phyloP scores from a whole-genome alignment of 2,113 vertebrate species.

The Chlorodrepanis virens region DNA sequence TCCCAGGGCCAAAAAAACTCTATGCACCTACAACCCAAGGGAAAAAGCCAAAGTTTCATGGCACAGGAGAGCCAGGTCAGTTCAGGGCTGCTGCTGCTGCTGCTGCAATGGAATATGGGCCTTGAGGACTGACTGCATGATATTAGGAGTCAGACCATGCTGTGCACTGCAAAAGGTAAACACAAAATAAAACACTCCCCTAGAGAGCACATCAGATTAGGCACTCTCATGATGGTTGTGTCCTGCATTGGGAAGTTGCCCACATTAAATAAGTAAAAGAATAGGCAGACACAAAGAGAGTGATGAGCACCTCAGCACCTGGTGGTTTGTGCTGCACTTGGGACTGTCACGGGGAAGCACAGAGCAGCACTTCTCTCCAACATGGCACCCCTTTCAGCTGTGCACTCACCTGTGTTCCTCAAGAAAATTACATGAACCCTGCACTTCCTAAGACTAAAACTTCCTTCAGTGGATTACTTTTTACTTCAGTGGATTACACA shows the following conservation, averaged over 20 bases:
- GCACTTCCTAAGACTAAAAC: neutral
- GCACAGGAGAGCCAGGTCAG: neutral
- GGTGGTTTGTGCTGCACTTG: neutral
- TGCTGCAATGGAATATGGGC: no score
- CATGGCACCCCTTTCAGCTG: neutral
- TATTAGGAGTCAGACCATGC: neutral
- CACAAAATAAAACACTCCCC: neutral
- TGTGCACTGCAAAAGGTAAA: neutral
- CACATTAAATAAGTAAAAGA: neutral
- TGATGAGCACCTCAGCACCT: neutral
- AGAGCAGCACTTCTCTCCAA: neutral
- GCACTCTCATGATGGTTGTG: neutral
- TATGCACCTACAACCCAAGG: neutral
- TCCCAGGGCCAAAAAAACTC: neutral
- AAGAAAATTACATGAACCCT: neutral
- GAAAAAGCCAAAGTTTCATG: neutral
- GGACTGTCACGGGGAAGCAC: rapidly evolving
- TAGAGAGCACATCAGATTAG: neutral
- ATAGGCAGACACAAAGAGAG: neutral
- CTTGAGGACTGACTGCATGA: neutral
- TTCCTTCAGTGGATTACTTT: neutral
- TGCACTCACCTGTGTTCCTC: neutral
- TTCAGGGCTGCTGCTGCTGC: neutral
- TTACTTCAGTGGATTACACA: neutral
- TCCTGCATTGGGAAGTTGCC: neutral